Evolutionary conservation across 1,140 invertebrate species (phyloP).

Genomic region (Halesus radiatus): DNA sequence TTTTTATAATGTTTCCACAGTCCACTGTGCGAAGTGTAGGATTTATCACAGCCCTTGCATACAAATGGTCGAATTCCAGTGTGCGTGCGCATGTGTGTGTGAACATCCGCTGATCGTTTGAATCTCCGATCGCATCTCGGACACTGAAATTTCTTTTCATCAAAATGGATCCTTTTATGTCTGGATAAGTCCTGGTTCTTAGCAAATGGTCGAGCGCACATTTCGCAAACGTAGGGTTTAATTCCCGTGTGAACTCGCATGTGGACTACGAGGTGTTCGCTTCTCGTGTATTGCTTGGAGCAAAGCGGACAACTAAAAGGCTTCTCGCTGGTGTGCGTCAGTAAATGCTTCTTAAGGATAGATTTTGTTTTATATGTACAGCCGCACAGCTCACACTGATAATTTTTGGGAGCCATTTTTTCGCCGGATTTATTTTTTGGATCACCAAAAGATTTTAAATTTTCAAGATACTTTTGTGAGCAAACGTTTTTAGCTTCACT

Average conservation of each 20-base stretch:
- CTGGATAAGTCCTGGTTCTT: constrained; percentile 59
- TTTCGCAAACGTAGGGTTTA: constrained; percentile 63
- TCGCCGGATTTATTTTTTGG: not conserved
- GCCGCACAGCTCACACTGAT: constrained; percentile 65
- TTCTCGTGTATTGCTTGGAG: constrained; percentile 57
- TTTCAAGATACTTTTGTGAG: not conserved
- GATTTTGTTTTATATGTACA: constrained; percentile 70
- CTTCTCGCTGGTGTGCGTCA: constrained; percentile 67
- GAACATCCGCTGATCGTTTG: constrained; percentile 72
- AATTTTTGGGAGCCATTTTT: constrained; percentile 36
- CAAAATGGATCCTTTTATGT: constrained; percentile 60
- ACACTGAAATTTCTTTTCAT: constrained; percentile 61
- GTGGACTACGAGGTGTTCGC: constrained; percentile 55
- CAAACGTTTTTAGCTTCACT: not conserved
- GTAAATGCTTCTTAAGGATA: constrained; percentile 72
- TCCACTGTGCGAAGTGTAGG: constrained; percentile 63
- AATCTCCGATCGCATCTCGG: constrained; percentile 73
- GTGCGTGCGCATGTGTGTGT: constrained; percentile 87
- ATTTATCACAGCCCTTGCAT: constrained; percentile 74
- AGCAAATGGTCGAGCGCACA: constrained; percentile 60
- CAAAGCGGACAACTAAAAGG: constrained; percentile 57
- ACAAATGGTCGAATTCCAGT: constrained; percentile 86
- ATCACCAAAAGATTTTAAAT: not conserved
- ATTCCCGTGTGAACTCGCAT: constrained; percentile 60
- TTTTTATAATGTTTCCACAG: constrained; percentile 55